phyloP scores from a whole-genome alignment of 2,797 vertebrate species.

The Catharus ustulatus region DNA sequence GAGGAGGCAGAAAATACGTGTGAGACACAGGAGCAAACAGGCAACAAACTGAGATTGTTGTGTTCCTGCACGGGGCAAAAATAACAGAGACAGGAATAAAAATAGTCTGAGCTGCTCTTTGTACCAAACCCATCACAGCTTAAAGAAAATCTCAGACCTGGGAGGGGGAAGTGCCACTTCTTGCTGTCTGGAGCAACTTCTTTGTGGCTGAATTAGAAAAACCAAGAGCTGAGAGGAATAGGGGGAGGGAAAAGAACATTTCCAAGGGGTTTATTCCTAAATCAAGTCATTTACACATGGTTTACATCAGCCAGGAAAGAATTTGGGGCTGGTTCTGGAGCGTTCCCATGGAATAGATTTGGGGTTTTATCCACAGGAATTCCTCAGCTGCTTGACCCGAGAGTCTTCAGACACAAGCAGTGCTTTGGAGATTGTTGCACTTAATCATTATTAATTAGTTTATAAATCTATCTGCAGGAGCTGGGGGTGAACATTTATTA shows the following conservation, averaged over 20 bases:
- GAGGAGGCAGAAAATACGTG: neutral
- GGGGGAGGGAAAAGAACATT: neutral
- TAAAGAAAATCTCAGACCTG: neutral
- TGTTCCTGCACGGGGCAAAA: neutral
- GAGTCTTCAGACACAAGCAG: neutral
- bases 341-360: neutral
- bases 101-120: neutral
- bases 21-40: neutral
- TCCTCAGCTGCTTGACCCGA: neutral
- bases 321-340: neutral
- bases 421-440: neutral
- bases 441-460: neutral
- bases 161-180: neutral
- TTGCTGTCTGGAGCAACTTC: neutral
- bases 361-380: neutral
- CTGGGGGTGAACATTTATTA: neutral
- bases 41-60: neutral
- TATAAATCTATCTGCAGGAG: conserved; percentile 22
- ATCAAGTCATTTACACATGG: rapidly evolving
- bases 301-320: neutral
- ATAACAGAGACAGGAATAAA: neutral
- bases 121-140: neutral
- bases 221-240: rapidly evolving
- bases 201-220: neutral
- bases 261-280: neutral